Conservation (phyloP, 2,888 invertebrate genomes). For the Tetropium fuscum region DNA sequence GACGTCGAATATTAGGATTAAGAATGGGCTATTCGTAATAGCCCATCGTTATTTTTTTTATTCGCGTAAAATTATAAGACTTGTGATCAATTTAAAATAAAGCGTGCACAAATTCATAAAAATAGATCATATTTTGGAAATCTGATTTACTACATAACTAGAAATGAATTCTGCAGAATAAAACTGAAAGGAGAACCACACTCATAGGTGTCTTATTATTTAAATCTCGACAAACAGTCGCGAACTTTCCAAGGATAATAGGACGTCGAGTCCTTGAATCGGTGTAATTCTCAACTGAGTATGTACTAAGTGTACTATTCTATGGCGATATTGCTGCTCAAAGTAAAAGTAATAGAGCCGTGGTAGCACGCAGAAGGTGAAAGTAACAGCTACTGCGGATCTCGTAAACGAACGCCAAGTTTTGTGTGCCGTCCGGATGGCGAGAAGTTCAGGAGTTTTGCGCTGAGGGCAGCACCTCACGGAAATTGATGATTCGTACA, state of each 20-base stretch:
- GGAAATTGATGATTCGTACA: slow-evolving; percentile 21
- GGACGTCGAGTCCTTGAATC: slow-evolving; percentile 23
- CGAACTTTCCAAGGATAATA: background rate
- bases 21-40: no score
- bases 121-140: no score
- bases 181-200: no score
- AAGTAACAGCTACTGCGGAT: slow-evolving; percentile 45
- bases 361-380: slow-evolving; percentile 42
- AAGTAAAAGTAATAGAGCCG: slow-evolving; percentile 45
- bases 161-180: no score
- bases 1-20: no score
- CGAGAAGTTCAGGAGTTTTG: slow-evolving; percentile 32
- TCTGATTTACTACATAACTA: no score
- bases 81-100: no score
- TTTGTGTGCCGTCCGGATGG: slow-evolving; percentile 13
- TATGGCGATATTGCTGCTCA: slow-evolving; percentile 38
- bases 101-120: no score
- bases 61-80: no score
- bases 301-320: slow-evolving; percentile 25
- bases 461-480: slow-evolving; percentile 45
- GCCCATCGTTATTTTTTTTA: no score
- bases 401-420: slow-evolving; percentile 44
- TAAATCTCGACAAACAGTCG: no score
- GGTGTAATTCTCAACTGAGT: slow-evolving; percentile 4
- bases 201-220: no score